Base-by-base conservation (phyloP, 2,797 vertebrate genomes). In the Typhlichthys subterraneus region DNA sequence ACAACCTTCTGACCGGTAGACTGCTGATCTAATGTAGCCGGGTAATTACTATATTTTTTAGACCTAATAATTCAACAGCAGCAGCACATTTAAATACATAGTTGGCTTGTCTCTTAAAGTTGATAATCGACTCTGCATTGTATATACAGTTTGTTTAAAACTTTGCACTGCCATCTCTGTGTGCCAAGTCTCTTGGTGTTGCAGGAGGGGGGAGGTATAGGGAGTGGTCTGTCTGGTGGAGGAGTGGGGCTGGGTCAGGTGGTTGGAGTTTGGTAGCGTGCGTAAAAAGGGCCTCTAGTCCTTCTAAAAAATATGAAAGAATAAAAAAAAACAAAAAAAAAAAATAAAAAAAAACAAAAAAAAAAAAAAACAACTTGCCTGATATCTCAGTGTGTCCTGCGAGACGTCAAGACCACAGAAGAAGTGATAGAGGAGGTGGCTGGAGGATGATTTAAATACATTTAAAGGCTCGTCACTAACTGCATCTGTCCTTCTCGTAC, bases 401-500 rank as follows among this genome's bases (percentile, higher is more conserved):
- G 64, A 67, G 72, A 76, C 72, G 72, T 65, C 68, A 60, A 55
- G 72, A 61, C 75, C 74, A 73, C 68, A 61, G 70, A 58, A 69
- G 73, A 71, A 15, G 31, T 65, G 73, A 49, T 33, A 15, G n/a
- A 53, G 55, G 59, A 62, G 48, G 58, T 38, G 33, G 57, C 67
- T 69, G 48, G 72, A 80, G 67, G 81, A 68, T 64, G 80, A 90
- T 93, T 90, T 84, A 91, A 91, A 93, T 89, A 93, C 83, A 79
- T 91, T 94, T 96, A 99, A 93, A 99, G 97, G 91, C 98, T 99
- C 48, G 98, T 99, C 80, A 99, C 96, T 88, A 99, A 93, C 90
- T 99, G 98, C 98, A 99, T 99, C 83, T 99, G 97, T 95, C 98
- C 96, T 96, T 99, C 96, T 88, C 95, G 94, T 77, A 98, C 96